Conservation (phyloP, 2,888 invertebrate genomes). For the Gisinianus flammeolus region DNA sequence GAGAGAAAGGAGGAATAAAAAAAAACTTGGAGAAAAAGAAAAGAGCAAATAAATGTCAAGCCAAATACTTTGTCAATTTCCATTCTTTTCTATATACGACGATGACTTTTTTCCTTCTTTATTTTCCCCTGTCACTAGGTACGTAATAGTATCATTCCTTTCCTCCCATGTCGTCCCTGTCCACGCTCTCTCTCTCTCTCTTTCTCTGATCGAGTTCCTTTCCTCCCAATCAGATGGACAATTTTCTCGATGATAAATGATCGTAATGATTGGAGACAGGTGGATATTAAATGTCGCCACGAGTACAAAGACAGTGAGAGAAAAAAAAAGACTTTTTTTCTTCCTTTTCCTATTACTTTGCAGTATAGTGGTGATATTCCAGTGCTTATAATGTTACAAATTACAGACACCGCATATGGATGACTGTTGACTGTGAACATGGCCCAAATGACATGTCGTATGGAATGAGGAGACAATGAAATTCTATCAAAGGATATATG, state of each 20-base stretch:
- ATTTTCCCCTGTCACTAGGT: not conserved
- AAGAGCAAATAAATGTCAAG: constrained; percentile 34
- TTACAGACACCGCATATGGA: no score
- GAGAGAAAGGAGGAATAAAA: not conserved
- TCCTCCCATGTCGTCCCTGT: not conserved
- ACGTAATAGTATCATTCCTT: not conserved
- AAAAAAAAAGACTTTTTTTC: not conserved
- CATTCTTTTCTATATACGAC: constrained; percentile 1
- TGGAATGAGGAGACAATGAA: no score
- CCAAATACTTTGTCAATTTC: constrained; percentile 31
- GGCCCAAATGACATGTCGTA: no score
- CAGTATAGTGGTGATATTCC: no score
- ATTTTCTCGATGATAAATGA: constrained; percentile 21
- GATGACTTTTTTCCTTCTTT: not conserved
- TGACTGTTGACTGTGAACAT: no score
- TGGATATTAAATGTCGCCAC: not conserved
- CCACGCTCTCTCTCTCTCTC: not conserved
- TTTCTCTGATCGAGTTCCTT: no score
- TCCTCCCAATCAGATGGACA: constrained; percentile 2
- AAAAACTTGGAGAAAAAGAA: constrained; percentile 17
- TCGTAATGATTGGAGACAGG: constrained; percentile 10
- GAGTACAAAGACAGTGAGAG: not conserved
- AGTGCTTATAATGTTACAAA: no score
- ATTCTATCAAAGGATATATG: no score
- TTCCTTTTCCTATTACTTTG: no score